Base-by-base conservation (phyloP, 1,140 invertebrate genomes). In the Galleria mellonella region DNA sequence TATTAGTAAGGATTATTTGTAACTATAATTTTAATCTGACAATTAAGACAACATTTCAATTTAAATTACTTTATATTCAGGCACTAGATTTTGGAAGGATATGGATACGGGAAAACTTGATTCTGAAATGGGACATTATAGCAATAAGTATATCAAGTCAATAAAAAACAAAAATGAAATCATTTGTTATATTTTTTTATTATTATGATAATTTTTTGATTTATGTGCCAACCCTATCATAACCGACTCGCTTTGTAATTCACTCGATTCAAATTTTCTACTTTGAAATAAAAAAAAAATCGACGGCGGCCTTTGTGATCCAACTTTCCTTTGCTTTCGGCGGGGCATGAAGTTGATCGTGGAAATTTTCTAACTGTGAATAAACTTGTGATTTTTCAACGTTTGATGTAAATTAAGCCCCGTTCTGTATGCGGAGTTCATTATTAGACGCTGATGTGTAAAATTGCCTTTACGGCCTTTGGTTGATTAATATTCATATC, bases 251-350 rank as follows among this genome's bases (percentile, higher is more conserved):
- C 76, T 76, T 76, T 68, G 65, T 76, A 70, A 78, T 73, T 75
- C 70, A 48, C 49, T 72, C 65, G 62, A 78, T 73, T 72, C 68
- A 63, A 73, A 66, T 72, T 76, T 81, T 78, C 53, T 63, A 63
- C 66, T 42, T 72, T 53, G 58, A 57, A 68, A 65, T 51, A 62
- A 74, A 75, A 71, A 67, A 37, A 71, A 76, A 73, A 62, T 65
- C 63, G 70, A 66, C 72, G 58, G 50, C 55, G 44, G 56, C 77
- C 75, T 82, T 79, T 82, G 75, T 77, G 58, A 31, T 56, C 54
- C 32, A 81, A 76, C 67, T 78, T 70, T 82, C 75, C 71, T 82
- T 79, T 73, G 71, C 62, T 82, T 75, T 69, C 68, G 48, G 51
- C 67, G 63, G 55, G 53, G 65, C 66, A 72, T 68, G 66, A 78